Evolutionary conservation across 2,113 vertebrate species (phyloP).

Genomic region (Apodemus speciosus): DNA sequence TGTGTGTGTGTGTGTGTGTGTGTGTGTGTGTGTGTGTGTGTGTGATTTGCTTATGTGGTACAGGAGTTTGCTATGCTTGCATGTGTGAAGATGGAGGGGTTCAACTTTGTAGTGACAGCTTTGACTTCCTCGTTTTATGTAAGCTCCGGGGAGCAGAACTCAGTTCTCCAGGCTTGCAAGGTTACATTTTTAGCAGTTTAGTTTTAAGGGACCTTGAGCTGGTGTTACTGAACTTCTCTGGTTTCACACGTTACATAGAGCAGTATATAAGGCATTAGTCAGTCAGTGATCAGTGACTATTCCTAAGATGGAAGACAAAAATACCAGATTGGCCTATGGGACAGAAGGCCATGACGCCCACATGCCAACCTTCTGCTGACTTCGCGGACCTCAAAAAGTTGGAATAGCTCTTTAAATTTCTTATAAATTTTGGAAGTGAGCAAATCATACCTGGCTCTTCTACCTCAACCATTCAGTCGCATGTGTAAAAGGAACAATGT

Average conservation of each 20-base stretch:
- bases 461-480: too few species aligned
- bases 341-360: background rate
- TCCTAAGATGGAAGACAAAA: accelerated
- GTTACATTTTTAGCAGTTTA: background rate
- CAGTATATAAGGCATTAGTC: accelerated
- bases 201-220: background rate
- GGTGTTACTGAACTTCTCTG: background rate
- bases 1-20: background rate
- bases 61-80: background rate
- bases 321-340: accelerated
- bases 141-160: too few species aligned
- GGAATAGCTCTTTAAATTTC: accelerated
- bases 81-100: background rate
- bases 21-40: background rate
- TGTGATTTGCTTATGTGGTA: background rate
- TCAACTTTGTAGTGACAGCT: background rate
- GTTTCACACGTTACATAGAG: background rate
- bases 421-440: background rate
- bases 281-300: accelerated
- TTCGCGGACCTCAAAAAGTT: accelerated
- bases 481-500: background rate
- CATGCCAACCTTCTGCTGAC: background rate
- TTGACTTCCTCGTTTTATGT: background rate
- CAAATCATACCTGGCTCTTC: accelerated
- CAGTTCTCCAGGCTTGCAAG: background rate